phyloP scores from a whole-genome alignment of 2,888 invertebrate species.

The Trissolcus brochymenae region DNA sequence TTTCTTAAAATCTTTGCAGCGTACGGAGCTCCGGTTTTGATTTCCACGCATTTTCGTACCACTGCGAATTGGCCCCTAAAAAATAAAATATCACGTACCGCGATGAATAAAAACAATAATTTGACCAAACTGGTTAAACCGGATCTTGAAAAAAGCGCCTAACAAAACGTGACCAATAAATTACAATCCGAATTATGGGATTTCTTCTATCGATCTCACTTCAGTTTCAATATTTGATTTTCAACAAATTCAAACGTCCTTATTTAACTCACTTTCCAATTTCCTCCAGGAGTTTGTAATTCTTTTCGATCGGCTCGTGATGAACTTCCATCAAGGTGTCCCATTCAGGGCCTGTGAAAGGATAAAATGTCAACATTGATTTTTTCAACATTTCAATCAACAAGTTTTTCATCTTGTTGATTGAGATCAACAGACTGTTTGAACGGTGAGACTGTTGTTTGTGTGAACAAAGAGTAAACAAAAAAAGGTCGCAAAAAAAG shows the following conservation, averaged over 20 bases:
- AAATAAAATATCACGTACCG: neutral
- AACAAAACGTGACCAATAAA: neutral
- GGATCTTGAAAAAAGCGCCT: slow-evolving; percentile 18
- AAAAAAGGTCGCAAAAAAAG: too few relatives aligned
- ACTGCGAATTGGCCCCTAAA: slow-evolving; percentile 82
- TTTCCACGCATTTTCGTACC: slow-evolving; percentile 79
- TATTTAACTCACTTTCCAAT: slow-evolving; percentile 78
- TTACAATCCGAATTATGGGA: neutral
- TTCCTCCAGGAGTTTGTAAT: slow-evolving; percentile 78
- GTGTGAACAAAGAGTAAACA: too few relatives aligned
- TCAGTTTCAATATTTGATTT: neutral
- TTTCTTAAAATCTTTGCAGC: slow-evolving; percentile 83
- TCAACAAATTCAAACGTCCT: neutral
- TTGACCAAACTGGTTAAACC: slow-evolving; percentile 30
- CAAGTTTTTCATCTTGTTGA: too few relatives aligned
- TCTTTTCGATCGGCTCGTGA: slow-evolving; percentile 78
- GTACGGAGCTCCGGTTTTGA: slow-evolving; percentile 78
- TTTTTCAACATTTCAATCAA: neutral
- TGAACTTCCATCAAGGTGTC: slow-evolving; percentile 76
- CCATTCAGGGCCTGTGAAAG: slow-evolving; percentile 70
- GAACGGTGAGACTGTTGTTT: too few relatives aligned
- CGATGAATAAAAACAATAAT: slow-evolving; percentile 8
- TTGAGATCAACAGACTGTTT: too few relatives aligned
- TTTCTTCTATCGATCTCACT: neutral
- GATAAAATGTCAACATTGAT: neutral